These are phyloP conservation scores for Tetrax tetrax DNA, from an alignment of 2,113 vertebrate genomes.

Conservation along the genomic window DNA sequence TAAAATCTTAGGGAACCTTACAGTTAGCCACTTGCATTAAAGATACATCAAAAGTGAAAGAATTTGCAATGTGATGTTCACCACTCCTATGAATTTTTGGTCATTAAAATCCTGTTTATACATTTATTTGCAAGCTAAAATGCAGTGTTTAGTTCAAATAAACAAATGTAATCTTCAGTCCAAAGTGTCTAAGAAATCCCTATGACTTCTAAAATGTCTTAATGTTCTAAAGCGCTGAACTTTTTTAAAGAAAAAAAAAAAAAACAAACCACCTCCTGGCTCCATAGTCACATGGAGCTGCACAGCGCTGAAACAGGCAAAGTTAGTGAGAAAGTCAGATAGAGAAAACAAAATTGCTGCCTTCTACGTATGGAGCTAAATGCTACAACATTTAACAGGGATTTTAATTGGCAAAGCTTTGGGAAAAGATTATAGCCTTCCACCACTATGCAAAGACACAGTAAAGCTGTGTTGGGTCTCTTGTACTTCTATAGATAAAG, in stretches of 20 bases:
- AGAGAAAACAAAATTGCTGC: neutral
- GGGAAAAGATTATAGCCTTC: neutral
- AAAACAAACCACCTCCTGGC: neutral
- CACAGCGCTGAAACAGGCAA: neutral
- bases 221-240: neutral
- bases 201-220: neutral
- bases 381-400: neutral
- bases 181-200: neutral
- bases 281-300: neutral
- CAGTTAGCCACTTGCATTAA: neutral
- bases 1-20: neutral
- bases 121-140: neutral
- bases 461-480: neutral
- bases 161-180: neutral
- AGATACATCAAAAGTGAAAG: neutral
- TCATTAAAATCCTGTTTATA: neutral
- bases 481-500: neutral
- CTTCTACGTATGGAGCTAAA: neutral
- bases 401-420: neutral
- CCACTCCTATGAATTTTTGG: neutral
- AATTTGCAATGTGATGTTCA: neutral
- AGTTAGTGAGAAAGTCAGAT: neutral
- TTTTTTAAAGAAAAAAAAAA: neutral
- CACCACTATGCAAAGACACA: neutral
- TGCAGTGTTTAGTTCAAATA: neutral